Percentiles rank a stretch among this genome's conserved stretches.
Conservation (phyloP, 2,113 vertebrate genomes). For the Psittacara wagleri region DNA sequence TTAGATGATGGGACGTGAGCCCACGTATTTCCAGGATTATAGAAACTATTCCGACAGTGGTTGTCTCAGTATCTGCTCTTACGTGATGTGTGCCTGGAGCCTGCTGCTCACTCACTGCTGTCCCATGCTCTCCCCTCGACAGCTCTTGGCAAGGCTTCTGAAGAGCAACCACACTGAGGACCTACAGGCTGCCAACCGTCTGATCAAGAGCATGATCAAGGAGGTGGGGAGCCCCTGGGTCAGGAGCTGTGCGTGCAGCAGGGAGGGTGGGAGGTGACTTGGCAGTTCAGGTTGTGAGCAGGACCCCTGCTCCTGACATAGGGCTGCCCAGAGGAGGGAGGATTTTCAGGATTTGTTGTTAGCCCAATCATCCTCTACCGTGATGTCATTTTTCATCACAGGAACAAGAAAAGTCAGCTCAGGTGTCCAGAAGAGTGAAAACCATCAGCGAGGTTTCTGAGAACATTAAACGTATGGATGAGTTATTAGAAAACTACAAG, state of each 20-base stretch:
- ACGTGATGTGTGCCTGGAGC: neutral
- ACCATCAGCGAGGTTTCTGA: slow-evolving; percentile 82
- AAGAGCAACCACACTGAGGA: slow-evolving; percentile 86
- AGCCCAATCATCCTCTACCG: neutral
- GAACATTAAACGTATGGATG: slow-evolving; percentile 69
- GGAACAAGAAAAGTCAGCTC: slow-evolving; percentile 88
- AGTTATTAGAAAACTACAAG: slow-evolving; percentile 70
- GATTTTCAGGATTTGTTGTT: neutral
- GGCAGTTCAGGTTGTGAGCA: neutral
- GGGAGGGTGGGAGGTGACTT: neutral
- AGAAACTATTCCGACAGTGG: accelerated
- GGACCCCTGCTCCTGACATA: neutral
- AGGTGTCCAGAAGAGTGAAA: slow-evolving; percentile 71
- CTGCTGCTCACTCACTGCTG: neutral
- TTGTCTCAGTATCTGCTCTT: neutral
- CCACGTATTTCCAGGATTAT: accelerated
- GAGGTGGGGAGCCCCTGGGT: slow-evolving; percentile 68
- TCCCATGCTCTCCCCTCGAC: neutral
- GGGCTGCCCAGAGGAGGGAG: neutral
- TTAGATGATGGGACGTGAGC: neutral
- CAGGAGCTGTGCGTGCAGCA: neutral
- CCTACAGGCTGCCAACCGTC: slow-evolving; percentile 86
- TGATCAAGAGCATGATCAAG: slow-evolving; percentile 86
- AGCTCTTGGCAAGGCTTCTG: slow-evolving; percentile 85
- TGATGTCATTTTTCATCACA: slow-evolving; percentile 22